These are phyloP conservation scores for Apostichopus parvimensis DNA, from an alignment of 35 echinoderm and acorn worm species.

Conservation along the genomic window DNA sequence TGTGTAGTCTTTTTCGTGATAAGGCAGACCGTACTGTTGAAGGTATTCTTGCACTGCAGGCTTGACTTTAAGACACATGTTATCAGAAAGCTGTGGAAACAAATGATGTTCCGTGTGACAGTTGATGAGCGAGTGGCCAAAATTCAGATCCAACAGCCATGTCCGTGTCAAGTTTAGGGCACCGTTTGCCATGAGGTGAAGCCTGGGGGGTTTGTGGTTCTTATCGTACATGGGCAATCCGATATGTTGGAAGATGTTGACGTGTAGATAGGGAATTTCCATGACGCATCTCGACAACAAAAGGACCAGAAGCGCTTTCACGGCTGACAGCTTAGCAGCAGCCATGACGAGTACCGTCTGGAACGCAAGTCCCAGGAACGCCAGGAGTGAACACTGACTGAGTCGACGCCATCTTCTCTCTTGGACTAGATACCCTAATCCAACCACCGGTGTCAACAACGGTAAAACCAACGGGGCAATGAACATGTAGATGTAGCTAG, in stretches of 20 bases:
- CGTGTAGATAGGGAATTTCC: slow-evolving; percentile 77
- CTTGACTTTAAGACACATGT: slow-evolving; percentile 84
- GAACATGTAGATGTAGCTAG: slow-evolving; percentile 79
- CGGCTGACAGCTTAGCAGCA: not conserved
- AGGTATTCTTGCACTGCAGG: slow-evolving; percentile 70
- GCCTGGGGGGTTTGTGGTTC: slow-evolving; percentile 58
- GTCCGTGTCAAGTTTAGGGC: slow-evolving; percentile 67
- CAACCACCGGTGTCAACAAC: slow-evolving; percentile 53
- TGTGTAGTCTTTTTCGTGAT: slow-evolving; percentile 69
- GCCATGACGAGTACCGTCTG: slow-evolving; percentile 3
- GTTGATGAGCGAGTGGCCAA: slow-evolving; percentile 82
- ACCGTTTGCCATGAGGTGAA: slow-evolving; percentile 75
- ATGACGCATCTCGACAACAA: slow-evolving; percentile 58
- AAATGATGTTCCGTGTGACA: slow-evolving; percentile 91
- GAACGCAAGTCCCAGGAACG: not conserved
- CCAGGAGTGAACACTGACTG: slow-evolving; percentile 9
- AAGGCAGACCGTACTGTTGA: slow-evolving; percentile 60
- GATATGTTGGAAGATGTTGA: slow-evolving; percentile 91
- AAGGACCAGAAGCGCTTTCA: slow-evolving; percentile 48
- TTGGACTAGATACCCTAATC: slow-evolving; percentile 49
- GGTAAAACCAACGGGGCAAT: slow-evolving; percentile 72
- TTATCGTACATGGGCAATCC: slow-evolving; percentile 77
- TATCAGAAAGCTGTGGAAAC: slow-evolving; percentile 85
- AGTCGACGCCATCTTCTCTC: slow-evolving; percentile 50
- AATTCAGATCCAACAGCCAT: slow-evolving; percentile 57